Conservation (phyloP, 2,888 invertebrate genomes). For the Tiliacea aurago region DNA sequence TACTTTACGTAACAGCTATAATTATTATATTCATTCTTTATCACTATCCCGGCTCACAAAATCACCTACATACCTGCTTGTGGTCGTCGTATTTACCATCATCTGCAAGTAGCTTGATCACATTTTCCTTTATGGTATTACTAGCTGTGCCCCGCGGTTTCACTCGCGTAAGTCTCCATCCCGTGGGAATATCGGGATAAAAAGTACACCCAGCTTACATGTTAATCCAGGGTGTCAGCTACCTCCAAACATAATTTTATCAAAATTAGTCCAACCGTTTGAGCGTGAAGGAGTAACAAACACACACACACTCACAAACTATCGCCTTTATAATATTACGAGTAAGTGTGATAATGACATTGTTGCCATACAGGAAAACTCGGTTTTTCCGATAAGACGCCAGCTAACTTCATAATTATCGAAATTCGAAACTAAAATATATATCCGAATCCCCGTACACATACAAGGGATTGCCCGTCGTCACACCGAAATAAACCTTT, state of each 20-base stretch:
- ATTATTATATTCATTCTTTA: background rate
- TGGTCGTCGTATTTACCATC: background rate
- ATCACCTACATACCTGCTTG: background rate
- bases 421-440: slow-evolving; percentile 45
- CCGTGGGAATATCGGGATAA: no score
- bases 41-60: background rate
- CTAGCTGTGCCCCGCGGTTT: no score
- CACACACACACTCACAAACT: no score
- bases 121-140: background rate
- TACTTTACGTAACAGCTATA: background rate
- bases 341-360: no score
- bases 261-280: no score
- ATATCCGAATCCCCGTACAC: slow-evolving; percentile 34
- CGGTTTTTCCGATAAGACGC: background rate
- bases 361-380: background rate
- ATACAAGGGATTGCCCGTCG: slow-evolving; percentile 63
- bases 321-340: no score
- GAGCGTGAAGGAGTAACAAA: no score
- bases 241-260: no score
- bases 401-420: slow-evolving; percentile 32
- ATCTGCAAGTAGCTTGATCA: background rate
- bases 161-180: no score
- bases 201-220: no score
- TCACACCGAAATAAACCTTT: slow-evolving; percentile 79
- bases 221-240: no score